phyloP scores from a whole-genome alignment of 2,113 vertebrate genomes.

The Nicator chloris region DNA sequence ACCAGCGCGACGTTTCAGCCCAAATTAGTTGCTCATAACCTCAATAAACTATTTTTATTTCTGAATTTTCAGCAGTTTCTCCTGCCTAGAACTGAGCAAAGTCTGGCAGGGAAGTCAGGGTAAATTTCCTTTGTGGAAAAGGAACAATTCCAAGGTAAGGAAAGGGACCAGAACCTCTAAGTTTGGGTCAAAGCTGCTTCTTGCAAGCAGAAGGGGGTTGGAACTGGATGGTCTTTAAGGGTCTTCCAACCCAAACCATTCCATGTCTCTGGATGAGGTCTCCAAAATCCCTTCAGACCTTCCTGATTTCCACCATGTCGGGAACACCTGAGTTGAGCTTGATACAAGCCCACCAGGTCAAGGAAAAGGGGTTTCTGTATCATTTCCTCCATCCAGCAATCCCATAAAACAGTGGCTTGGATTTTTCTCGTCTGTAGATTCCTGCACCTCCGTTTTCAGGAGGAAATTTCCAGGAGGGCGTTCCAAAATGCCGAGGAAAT shows the following conservation, averaged over 20 bases:
- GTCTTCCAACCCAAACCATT: background rate
- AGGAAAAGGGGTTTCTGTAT: background rate
- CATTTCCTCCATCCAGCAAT: accelerated
- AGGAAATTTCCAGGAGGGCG: background rate
- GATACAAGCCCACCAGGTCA: background rate
- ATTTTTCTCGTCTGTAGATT: background rate
- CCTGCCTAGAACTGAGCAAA: background rate
- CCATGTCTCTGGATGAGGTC: background rate
- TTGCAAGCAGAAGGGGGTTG: background rate
- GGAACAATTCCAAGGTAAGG: background rate
- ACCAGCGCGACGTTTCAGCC: background rate
- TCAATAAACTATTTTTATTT: conserved; percentile 6
- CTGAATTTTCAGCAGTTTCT: background rate
- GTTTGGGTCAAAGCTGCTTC: background rate
- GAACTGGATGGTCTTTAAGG: background rate
- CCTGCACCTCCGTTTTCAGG: background rate
- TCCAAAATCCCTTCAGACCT: background rate
- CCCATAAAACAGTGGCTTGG: background rate
- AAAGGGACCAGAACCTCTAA: background rate
- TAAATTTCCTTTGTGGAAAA: background rate
- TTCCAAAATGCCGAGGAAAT: background rate
- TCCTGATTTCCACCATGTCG: no score
- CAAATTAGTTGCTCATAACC: background rate
- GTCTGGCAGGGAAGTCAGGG: background rate
- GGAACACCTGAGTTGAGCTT: background rate